A percentile compares a stretch with the other conserved stretches of the same genome.
phyloP scores from a whole-genome alignment of 2,113 vertebrate species.

The Triplophysa tibetana region DNA sequence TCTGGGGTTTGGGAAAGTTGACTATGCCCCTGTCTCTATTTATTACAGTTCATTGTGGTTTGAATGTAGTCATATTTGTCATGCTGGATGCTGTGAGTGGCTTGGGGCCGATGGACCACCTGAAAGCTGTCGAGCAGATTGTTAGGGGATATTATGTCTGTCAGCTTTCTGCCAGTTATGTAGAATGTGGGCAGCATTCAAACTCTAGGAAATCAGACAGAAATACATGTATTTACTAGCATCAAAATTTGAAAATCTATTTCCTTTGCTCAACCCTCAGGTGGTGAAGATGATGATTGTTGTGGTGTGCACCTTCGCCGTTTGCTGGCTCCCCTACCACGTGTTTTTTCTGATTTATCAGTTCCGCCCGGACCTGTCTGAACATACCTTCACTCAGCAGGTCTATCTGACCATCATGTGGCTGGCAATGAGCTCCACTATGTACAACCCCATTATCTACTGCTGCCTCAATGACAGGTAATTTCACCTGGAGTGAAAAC shows the following conservation, averaged over 20 bases:
- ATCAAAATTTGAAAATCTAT: neutral
- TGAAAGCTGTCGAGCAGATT: neutral
- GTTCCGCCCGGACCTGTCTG: constrained; percentile 79
- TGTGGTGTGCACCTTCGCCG: constrained; percentile 91
- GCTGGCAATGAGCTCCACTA: constrained; percentile 98
- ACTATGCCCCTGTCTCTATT: neutral
- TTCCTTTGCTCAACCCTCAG: constrained; percentile 61
- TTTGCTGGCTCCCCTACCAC: constrained; percentile 97
- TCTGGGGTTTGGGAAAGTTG: too few species aligned
- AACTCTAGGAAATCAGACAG: constrained; percentile 6
- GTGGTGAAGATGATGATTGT: constrained; percentile 99
- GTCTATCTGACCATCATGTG: constrained; percentile 93
- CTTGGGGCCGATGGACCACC: neutral
- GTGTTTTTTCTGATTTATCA: constrained; percentile 90
- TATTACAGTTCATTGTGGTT: neutral
- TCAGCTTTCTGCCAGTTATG: constrained; percentile 13
- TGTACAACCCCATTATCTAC: constrained; percentile 99
- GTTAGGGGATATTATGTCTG: neutral
- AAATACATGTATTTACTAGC: neutral
- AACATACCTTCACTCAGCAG: constrained; percentile 87
- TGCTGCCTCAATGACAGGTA: constrained; percentile 98
- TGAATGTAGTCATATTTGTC: neutral
- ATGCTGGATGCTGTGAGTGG: neutral
- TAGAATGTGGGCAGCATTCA: constrained; percentile 1
- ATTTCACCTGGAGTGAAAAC: constrained; percentile 16